Evolutionary conservation across 2,888 invertebrate species (phyloP).

Genomic region (Deilephila porcellus): DNA sequence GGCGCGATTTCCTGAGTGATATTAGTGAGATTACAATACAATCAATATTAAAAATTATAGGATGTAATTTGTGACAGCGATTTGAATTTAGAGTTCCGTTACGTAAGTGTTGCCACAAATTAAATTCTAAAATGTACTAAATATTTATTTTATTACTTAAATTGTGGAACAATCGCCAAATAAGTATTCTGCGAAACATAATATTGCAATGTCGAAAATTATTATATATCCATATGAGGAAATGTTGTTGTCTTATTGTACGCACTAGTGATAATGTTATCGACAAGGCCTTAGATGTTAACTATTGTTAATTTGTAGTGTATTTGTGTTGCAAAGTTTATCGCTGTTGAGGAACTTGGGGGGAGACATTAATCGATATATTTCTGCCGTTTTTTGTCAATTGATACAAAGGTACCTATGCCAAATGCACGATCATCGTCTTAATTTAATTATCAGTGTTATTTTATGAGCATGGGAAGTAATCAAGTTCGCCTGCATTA

Average conservation of each 20-base stretch:
- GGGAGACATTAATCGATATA: slow-evolving; percentile 16
- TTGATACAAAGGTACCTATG: neutral
- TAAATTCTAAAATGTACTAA: slow-evolving; percentile 3
- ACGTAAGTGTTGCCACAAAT: slow-evolving; percentile 9
- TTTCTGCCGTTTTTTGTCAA: slow-evolving; percentile 30
- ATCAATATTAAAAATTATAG: neutral
- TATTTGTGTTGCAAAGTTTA: slow-evolving; percentile 66
- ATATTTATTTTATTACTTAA: slow-evolving; percentile 8
- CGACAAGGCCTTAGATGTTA: slow-evolving; percentile 73
- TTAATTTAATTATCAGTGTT: no score
- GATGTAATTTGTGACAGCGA: slow-evolving; percentile 5
- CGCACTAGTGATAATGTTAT: slow-evolving; percentile 49
- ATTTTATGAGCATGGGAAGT: no score
- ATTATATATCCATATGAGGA: slow-evolving; percentile 15
- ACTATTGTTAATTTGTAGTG: slow-evolving; percentile 64
- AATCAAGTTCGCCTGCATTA: no score
- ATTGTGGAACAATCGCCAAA: slow-evolving; percentile 24
- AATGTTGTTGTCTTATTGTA: slow-evolving; percentile 37
- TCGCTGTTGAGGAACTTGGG: slow-evolving; percentile 56
- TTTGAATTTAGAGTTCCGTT: neutral
- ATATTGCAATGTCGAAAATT: neutral
- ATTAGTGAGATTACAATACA: neutral
- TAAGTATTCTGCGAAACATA: slow-evolving; percentile 11
- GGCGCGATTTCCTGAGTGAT: neutral
- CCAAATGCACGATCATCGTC: no score